A percentile compares a stretch with the other conserved stretches of the same genome.
These are phyloP conservation scores for Peromyscus attwateri DNA, from an alignment of 2,797 vertebrate genomes.

Conservation along the genomic window DNA sequence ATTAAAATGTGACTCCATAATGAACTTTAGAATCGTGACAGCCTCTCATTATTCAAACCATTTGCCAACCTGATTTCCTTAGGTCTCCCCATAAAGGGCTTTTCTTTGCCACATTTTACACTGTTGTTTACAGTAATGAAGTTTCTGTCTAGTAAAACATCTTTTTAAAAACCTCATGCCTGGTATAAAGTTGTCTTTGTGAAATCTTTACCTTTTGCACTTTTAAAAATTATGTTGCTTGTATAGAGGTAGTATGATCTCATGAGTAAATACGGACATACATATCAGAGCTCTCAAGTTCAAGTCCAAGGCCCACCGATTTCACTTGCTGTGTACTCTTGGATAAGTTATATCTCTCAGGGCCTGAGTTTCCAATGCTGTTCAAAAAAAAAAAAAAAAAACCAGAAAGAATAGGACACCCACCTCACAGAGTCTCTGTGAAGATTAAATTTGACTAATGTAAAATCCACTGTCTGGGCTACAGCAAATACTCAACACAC, in stretches of 20 bases:
- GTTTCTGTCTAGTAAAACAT: conserved; percentile 17
- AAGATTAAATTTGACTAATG: not conserved
- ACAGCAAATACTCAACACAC: conserved; percentile 31
- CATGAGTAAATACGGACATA: conserved; percentile 44
- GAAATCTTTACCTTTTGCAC: conserved; percentile 51
- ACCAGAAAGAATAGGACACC: not conserved
- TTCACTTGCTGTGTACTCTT: conserved; percentile 55
- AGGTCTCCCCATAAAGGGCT: not conserved
- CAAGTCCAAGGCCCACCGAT: conserved; percentile 2
- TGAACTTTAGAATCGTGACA: conserved; percentile 30
- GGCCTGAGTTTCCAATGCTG: conserved; percentile 23
- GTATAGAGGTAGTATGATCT: conserved; percentile 17
- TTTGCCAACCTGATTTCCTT: conserved; percentile 38
- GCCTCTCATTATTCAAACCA: conserved; percentile 49
- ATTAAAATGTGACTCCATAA: conserved; percentile 44
- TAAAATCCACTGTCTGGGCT: not conserved
- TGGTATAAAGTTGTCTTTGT: not conserved
- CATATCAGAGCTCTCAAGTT: conserved; percentile 42
- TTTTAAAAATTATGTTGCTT: conserved; percentile 27
- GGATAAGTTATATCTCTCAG: not conserved
- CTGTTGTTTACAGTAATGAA: conserved; percentile 37
- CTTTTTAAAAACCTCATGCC: not conserved
- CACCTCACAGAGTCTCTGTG: not conserved
- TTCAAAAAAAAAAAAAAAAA: not conserved
- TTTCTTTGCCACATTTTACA: conserved; percentile 46